Evolutionary conservation across 2,888 invertebrate genomes (phyloP).

Genomic region (Apamea monoglypha): DNA sequence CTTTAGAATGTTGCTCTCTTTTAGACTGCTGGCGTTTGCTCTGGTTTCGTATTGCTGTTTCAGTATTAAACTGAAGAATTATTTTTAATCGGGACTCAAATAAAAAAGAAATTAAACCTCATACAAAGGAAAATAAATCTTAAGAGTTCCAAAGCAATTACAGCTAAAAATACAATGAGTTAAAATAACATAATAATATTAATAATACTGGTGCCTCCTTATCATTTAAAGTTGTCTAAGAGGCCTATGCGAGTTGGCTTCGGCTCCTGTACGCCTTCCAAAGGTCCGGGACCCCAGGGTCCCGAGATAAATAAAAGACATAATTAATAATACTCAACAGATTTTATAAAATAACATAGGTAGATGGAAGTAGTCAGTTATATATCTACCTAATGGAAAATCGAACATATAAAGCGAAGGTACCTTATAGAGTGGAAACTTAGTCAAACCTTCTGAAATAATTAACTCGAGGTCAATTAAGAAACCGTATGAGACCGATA

Average conservation of each 20-base stretch:
- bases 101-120: neutral
- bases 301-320: too few species aligned
- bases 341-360: neutral
- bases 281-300: too few species aligned
- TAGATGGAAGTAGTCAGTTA: neutral
- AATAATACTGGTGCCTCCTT: too few species aligned
- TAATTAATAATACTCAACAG: neutral
- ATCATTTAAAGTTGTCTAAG: too few species aligned
- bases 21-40: neutral
- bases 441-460: conserved; percentile 3
- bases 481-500: neutral
- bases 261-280: too few species aligned
- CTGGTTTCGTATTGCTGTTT: neutral
- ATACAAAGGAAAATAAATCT: neutral
- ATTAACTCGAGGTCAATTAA: neutral
- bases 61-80: neutral
- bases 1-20: neutral
- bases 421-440: neutral
- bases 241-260: too few species aligned
- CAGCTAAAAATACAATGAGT: neutral
- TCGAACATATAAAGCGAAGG: neutral
- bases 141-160: neutral
- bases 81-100: neutral
- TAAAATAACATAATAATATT: neutral
- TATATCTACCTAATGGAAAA: neutral